These are phyloP conservation scores for Ormyrus nitidulus DNA, from an alignment of 2,888 invertebrate genomes.

Conservation along the genomic window DNA sequence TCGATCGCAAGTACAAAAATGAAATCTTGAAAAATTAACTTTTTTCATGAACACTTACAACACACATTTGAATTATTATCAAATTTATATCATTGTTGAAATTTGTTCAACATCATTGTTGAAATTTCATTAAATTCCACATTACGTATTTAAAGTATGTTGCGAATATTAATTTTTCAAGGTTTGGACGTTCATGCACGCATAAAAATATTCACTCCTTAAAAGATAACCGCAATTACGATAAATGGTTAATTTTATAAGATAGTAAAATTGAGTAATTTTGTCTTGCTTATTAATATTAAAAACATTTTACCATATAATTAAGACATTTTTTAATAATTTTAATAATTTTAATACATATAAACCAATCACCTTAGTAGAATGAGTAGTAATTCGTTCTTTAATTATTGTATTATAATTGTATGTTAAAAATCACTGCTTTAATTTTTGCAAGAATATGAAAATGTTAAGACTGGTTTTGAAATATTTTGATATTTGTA, in stretches of 20 bases:
- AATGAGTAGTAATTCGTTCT: neutral
- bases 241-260: constrained; percentile 22
- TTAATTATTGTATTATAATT: neutral
- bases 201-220: constrained; percentile 32
- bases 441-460: constrained; percentile 12
- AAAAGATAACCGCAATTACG: constrained; percentile 5
- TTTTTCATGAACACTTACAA: neutral
- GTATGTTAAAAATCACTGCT: neutral
- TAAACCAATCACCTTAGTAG: constrained; percentile 47
- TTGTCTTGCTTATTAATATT: constrained; percentile 9
- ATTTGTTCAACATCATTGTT: neutral
- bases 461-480: constrained; percentile 11
- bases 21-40: constrained; percentile 25
- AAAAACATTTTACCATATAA: too few species aligned
- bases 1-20: constrained; percentile 7
- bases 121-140: neutral
- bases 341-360: constrained; percentile 6
- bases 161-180: constrained; percentile 10
- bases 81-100: neutral
- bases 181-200: constrained; percentile 17
- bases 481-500: neutral
- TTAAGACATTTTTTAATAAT: neutral
- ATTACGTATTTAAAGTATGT: constrained; percentile 3
- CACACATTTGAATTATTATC: neutral
- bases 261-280: constrained; percentile 18